These are phyloP conservation scores for Dryadula phaetusa DNA, from an alignment of 2,888 invertebrate genomes.

Conservation along the genomic window DNA sequence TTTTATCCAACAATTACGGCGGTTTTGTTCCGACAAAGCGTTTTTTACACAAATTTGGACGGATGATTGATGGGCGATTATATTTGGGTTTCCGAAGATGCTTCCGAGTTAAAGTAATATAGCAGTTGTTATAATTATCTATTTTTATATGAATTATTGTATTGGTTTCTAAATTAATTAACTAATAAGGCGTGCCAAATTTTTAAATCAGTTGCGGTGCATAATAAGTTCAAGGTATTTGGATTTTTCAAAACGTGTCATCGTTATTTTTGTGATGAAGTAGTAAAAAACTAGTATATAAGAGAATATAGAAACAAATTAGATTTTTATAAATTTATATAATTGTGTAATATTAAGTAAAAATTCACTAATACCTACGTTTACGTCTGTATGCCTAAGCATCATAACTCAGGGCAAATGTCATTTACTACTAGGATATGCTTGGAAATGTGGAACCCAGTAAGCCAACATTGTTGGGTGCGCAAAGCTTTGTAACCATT, in stretches of 20 bases:
- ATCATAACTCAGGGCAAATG: too few relatives aligned
- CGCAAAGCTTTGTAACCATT: constrained; percentile 68
- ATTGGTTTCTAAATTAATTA: constrained; percentile 49
- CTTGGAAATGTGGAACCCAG: constrained; percentile 54
- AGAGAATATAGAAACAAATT: neutral
- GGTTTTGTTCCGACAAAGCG: constrained; percentile 70
- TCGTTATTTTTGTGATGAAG: neutral
- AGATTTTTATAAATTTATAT: too few relatives aligned
- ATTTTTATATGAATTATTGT: constrained; percentile 38
- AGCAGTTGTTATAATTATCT: constrained; percentile 35
- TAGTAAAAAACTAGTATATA: neutral
- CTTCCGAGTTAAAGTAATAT: constrained; percentile 71
- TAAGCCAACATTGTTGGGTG: constrained; percentile 59
- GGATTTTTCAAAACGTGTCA: neutral
- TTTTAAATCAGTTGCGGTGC: neutral
- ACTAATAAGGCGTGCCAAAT: neutral
- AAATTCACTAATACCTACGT: neutral
- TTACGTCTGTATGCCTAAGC: too few relatives aligned
- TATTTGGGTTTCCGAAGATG: constrained; percentile 72
- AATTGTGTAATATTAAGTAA: too few relatives aligned
- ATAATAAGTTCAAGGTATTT: constrained; percentile 1
- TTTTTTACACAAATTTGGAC: constrained; percentile 64
- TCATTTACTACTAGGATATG: constrained; percentile 7
- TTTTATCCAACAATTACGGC: constrained; percentile 75
- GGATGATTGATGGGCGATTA: constrained; percentile 81